phyloP scores from a whole-genome alignment of 2,888 invertebrate genomes.

The Trissoscelio sp. region DNA sequence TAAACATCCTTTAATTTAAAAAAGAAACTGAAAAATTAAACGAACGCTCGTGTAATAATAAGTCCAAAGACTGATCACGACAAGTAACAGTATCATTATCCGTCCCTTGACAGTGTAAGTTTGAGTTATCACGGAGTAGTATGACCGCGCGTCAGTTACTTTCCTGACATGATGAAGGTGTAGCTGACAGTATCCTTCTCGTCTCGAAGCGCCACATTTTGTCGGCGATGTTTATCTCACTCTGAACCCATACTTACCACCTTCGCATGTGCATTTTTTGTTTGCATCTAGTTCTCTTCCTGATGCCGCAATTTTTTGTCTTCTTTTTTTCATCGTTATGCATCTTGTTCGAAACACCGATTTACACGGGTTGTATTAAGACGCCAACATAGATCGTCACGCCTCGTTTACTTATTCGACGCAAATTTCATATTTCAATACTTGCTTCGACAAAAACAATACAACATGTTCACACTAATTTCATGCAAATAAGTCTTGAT shows the following conservation, averaged over 20 bases:
- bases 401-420: constrained; percentile 68
- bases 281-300: constrained; percentile 56
- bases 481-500: not conserved
- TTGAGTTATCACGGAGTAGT: constrained; percentile 65
- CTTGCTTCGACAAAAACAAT: constrained; percentile 53
- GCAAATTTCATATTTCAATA: constrained; percentile 73
- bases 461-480: not conserved
- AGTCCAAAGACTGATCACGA: constrained; percentile 62
- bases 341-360: constrained; percentile 63
- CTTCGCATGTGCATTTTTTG: constrained; percentile 69
- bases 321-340: constrained; percentile 35
- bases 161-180: constrained; percentile 67
- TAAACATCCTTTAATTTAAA: constrained; percentile 59
- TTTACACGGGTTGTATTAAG: constrained; percentile 73
- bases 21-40: constrained; percentile 44
- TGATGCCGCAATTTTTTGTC: constrained; percentile 41
- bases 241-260: constrained; percentile 78
- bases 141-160: constrained; percentile 68
- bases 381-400: constrained; percentile 74
- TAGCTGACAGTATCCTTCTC: constrained; percentile 67
- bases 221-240: constrained; percentile 76
- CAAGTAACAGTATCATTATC: constrained; percentile 69
- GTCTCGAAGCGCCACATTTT: constrained; percentile 64
- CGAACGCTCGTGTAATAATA: constrained; percentile 57
- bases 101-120: constrained; percentile 55